Conservation (phyloP, 1,140 invertebrate species). For the Centruroides vittatus region DNA sequence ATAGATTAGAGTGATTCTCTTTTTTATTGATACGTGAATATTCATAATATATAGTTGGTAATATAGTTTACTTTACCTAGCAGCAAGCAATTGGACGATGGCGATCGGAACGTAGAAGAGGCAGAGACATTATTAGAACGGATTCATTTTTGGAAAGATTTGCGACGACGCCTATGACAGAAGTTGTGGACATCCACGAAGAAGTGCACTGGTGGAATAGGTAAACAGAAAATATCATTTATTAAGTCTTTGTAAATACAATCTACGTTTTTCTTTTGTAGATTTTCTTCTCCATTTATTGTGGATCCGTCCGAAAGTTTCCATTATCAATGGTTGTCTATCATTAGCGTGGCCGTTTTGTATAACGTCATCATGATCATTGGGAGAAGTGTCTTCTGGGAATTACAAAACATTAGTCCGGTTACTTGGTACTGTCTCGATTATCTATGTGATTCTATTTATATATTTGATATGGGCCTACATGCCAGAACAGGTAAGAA, state of each 20-base stretch:
- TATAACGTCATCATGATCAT: conserved; percentile 89
- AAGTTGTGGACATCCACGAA: conserved; percentile 5
- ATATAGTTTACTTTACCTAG: too few species aligned
- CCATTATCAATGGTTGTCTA: conserved; percentile 62
- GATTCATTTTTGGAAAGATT: conserved; percentile 40
- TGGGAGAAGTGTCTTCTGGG: conserved; percentile 77
- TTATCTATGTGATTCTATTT: conserved; percentile 73
- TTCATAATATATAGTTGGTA: too few species aligned
- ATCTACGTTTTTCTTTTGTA: background rate
- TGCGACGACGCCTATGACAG: conserved; percentile 32
- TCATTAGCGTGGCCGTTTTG: conserved; percentile 71
- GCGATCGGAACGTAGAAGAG: conserved; percentile 26
- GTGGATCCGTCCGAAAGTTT: conserved; percentile 34
- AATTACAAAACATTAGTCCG: conserved; percentile 59
- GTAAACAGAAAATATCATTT: conserved; percentile 4
- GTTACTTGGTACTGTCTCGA: conserved; percentile 64
- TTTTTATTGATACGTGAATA: too few species aligned
- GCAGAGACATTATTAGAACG: conserved; percentile 27
- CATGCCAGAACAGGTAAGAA: conserved; percentile 73
- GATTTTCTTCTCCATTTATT: conserved; percentile 18
- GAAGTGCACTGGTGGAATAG: conserved; percentile 10
- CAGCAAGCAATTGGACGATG: conserved; percentile 27
- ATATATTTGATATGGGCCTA: conserved; percentile 70
- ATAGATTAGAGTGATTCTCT: too few species aligned
- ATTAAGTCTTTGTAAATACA: background rate